Evolutionary conservation across 2,888 invertebrate species (phyloP).

Genomic region (Phania funesta): DNA sequence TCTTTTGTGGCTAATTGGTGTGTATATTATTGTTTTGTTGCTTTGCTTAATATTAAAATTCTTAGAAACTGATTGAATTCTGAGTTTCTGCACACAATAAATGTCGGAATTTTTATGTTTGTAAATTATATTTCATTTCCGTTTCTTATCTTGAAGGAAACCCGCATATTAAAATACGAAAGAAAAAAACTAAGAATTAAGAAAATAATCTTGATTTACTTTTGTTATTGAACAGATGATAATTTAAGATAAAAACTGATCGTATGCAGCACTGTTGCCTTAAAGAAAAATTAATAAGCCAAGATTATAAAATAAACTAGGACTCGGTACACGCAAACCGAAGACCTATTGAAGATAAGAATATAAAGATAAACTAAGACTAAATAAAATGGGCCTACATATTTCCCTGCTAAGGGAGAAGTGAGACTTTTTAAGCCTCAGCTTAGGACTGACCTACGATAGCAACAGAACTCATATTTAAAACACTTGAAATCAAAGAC

Average conservation of each 20-base stretch:
- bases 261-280: neutral
- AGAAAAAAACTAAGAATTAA: neutral
- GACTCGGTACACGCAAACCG: too few species aligned
- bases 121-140: slow-evolving; percentile 58
- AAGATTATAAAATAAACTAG: neutral
- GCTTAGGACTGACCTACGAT: too few species aligned
- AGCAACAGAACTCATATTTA: too few species aligned
- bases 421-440: too few species aligned
- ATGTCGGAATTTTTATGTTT: slow-evolving; percentile 31
- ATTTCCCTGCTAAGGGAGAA: too few species aligned
- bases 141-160: slow-evolving; percentile 20
- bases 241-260: neutral
- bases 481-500: too few species aligned
- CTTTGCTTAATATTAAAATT: slow-evolving; percentile 13
- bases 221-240: slow-evolving; percentile 9
- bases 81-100: neutral
- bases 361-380: too few species aligned
- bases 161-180: neutral
- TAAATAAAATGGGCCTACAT: too few species aligned
- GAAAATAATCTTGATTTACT: neutral
- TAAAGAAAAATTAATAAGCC: neutral
- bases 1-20: neutral
- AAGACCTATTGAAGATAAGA: too few species aligned
- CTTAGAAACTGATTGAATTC: slow-evolving; percentile 16
- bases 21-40: neutral